Base-by-base conservation (phyloP, 1,140 invertebrate genomes). In the Hyposmocoma kahamanoa region DNA sequence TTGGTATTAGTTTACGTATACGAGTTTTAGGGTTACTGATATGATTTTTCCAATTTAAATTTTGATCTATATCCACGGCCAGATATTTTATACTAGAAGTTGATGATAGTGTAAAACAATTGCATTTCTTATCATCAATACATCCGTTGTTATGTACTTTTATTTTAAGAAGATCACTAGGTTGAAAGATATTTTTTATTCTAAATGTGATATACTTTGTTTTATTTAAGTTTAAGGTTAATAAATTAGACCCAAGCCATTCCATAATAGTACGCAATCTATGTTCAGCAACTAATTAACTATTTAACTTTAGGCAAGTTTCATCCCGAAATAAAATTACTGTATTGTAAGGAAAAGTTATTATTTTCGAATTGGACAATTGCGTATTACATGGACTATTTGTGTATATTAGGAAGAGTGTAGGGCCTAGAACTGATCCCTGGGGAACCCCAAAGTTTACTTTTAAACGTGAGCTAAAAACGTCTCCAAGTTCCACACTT, bases 321-420 rank as follows among this genome's bases (percentile, higher is more conserved):
- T 46, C 36, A 13, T 19, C 44, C 9, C n/a, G 9, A 20, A 53
- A 53, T 21, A 47, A 24, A 9, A 53, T 15, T 21, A 21, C 50
- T 10, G 50, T 53, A 17, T 53, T 44, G 19, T 50, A 24, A 6
- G 42, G 41, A 32, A 24, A 38, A 17, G 34, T 36, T 9, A 36
- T 18, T 9, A 50, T 26, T 18, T 22, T 11, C 1, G 26, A 24
- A 10, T 19, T 20, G 3, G 41, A 21, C 17, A 42, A 1, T 24
- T 21, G 9, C 19, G 38, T 30, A 41, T 41, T 22, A 32, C 21
- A 42, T 3, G 54, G 22, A 30, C 42, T 42, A 45, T 59, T 60
- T n/a, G 53, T 56, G 22, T 45, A 60, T 8, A 56, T 42, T 6
- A 60, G 28, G 34, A 56, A 60, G 11, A 56, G 32, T 6, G 53